Base-by-base conservation (phyloP, 2,797 vertebrate genomes). In the Mormyrops attenuatus region DNA sequence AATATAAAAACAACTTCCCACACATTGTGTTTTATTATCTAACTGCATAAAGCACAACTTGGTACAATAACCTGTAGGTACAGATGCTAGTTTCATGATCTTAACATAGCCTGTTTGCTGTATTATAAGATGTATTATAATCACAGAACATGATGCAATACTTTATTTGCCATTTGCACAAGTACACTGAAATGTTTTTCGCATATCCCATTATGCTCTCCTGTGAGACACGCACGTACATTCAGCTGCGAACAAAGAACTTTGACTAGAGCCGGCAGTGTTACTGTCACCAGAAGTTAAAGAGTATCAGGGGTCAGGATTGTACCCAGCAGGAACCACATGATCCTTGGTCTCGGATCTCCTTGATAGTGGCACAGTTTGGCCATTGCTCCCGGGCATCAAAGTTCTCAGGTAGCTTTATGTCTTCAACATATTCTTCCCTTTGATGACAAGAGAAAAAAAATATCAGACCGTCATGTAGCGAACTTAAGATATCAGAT, bases 271-370 rank as follows among this genome's bases (percentile, higher is more conserved):
- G 69, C 2, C 5, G 9, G 11, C 34, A 38, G 15, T 41, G 20
- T 77, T 77, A 17, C 4, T 41, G 8, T 38, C 34, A 15, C 34
- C 69, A 77, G 41, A 41, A 77, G 34, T 38, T 34, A 41, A 77
- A 15, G 7, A 7, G 69, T 15, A 15, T 20, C 13, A 2, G 38
- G 6, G 22, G 3, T 84, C 80, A 49, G 44, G 41, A 34, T 20
- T 95, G 96, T 91, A 99, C 99, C 99, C 99, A 99, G 94, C 99
- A 99, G 63, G 98, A 99, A 34, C 99, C 99, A 41, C 99, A 99
- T 84, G 98, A 99, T 3, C 99, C 99, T 93, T 99, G 99, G 95
- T 99, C 99, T 92, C 99, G 93, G 93, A 99, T 97, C 94, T 99
- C 97, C 0, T 93, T 96, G 92, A 99, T 95, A 66, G 99, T 99